phyloP scores from a whole-genome alignment of 1,140 invertebrate genomes.

The Yoshiicerus persimilis region DNA sequence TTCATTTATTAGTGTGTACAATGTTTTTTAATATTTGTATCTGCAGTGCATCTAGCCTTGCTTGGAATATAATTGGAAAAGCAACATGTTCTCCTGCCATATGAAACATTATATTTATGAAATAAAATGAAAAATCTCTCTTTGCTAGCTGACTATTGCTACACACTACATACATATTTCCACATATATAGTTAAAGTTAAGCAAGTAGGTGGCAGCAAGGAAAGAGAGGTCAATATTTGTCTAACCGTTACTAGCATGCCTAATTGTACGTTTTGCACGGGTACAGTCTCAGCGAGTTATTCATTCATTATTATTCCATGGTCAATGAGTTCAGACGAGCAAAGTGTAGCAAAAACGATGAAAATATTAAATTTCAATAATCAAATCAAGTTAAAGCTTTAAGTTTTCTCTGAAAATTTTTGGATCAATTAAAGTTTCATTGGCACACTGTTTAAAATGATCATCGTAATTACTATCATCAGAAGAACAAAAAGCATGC shows the following conservation, averaged over 20 bases:
- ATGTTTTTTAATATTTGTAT: not conserved
- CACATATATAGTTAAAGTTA: not conserved
- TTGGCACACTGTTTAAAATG: not conserved
- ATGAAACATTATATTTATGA: not conserved
- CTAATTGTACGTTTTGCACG: not conserved
- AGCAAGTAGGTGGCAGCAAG: not conserved
- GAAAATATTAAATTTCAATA: not conserved
- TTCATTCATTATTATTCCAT: not conserved
- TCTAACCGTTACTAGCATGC: not conserved
- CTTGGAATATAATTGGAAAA: not conserved
- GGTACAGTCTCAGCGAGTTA: not conserved
- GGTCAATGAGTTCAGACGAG: not conserved
- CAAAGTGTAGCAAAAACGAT: not conserved
- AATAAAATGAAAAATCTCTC: not conserved
- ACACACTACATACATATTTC: too few relatives aligned
- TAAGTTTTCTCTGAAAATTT: not conserved
- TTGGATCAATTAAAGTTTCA: not conserved
- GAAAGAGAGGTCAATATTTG: not conserved
- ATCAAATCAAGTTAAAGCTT: not conserved
- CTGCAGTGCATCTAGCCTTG: not conserved
- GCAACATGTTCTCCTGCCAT: not conserved
- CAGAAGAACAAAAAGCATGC: not conserved
- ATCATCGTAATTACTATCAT: not conserved
- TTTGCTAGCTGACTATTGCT: too few relatives aligned
- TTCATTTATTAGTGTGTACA: not conserved